Base-by-base conservation (phyloP, 1,140 invertebrate genomes). In the Drosophila sulfurigaster region DNA sequence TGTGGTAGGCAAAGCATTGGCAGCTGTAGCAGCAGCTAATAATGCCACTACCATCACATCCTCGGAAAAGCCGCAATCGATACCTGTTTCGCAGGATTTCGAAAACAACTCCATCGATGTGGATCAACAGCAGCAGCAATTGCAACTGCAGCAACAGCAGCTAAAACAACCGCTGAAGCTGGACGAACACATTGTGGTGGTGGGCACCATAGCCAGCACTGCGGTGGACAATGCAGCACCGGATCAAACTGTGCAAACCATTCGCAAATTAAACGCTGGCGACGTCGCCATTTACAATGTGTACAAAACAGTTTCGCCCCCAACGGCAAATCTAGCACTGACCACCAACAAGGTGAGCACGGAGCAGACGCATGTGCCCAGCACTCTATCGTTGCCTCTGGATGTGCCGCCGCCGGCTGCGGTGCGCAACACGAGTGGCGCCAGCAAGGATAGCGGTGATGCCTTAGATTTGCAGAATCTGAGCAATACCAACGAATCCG, bases 91-190 rank as follows among this genome's bases (percentile, higher is more conserved):
- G 3, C 91, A 90, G 59, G 91, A 92, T 20, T 92, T 92, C 45
- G 91, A 92, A 62, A 92, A 92, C 58, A 92, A 92, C 63, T 92
- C 91, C 7, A 92, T 92, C 5, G 91, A 92, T 45, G 82, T 90
- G 10, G 91, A 92, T 65, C 91, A 89, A 28, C 83, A 86, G 13
- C 75, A 60, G 20, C 66, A 66, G 20, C 72, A 58, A 16, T 58
- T 75, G 41, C 65, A 74, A 88, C 91, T 3, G 8, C 91, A 86
- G 32, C 83, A 87, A n/a, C 75, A 60, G 28, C 67, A 66, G 35
- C 69, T 67, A 16, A 67, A 78, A 41, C 65, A 74, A 2, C 43
- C 77, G 1, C 41, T 70, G 3, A 87, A 82, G 51, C 72, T 91
- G 35, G 75, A 91, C 28, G 87, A 87, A 58, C 78, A 87, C 13